These are phyloP conservation scores for Leptoteleia sp. DNA, from an alignment of 1,140 invertebrate genomes.

Conservation along the genomic window DNA sequence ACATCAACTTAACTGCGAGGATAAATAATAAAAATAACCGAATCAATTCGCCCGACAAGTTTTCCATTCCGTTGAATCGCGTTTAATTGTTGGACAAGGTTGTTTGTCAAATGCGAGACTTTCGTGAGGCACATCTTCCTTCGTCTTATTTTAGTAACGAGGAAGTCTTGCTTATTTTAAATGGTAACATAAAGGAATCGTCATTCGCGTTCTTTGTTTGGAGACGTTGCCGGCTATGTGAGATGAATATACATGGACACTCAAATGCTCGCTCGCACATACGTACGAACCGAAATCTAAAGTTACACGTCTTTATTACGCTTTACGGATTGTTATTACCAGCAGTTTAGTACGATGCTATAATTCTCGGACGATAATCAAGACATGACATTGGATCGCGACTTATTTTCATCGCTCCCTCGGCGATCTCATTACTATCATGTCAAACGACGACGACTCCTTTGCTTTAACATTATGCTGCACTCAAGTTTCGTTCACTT, in stretches of 20 bases:
- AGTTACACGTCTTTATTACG: conserved; percentile 64
- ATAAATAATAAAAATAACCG: no score
- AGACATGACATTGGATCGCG: conserved; percentile 54
- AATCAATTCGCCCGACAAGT: no score
- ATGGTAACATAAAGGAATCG: conserved; percentile 43
- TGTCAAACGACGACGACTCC: no score
- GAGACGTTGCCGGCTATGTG: conserved; percentile 26
- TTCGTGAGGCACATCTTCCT: no score
- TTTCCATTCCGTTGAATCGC: no score
- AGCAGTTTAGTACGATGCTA: conserved; percentile 57
- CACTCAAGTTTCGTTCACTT: no score
- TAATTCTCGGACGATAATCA: conserved; percentile 48
- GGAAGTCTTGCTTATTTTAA: conserved; percentile 47
- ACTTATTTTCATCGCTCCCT: conserved; percentile 52
- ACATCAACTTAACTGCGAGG: no score
- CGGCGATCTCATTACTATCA: conserved; percentile 17
- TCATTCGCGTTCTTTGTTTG: conserved; percentile 44
- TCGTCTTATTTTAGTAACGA: conserved; percentile 21
- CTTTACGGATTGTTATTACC: conserved; percentile 63
- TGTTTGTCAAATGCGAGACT: no score
- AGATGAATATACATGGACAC: conserved; percentile 36
- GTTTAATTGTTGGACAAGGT: no score
- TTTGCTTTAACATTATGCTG: no score
- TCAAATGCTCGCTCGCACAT: not conserved
- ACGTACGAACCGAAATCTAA: conserved; percentile 34